Conservation (phyloP, 2,888 invertebrate genomes). For the Archaeoteleia sp. region DNA sequence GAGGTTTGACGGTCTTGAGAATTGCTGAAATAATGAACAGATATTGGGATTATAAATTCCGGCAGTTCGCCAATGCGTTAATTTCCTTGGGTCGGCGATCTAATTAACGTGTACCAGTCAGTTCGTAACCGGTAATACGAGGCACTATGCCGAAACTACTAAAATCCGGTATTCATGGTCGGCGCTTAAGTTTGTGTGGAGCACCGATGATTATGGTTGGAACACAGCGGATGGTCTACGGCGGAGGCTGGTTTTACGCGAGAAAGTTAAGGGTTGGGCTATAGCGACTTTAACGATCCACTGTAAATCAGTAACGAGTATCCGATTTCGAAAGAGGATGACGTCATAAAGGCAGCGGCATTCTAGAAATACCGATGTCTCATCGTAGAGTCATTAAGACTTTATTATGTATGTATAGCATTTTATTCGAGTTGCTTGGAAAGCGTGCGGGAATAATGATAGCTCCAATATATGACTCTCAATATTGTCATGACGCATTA, state of each 20-base stretch:
- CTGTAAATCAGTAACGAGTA: slow-evolving; percentile 57
- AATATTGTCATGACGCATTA: no score
- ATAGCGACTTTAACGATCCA: slow-evolving; percentile 52
- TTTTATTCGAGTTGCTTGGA: not conserved
- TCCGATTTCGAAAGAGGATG: slow-evolving; percentile 45
- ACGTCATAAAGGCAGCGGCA: slow-evolving; percentile 32
- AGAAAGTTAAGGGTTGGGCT: slow-evolving; percentile 38
- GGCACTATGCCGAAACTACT: slow-evolving; percentile 47
- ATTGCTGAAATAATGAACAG: slow-evolving; percentile 26
- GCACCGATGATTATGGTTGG: slow-evolving; percentile 37
- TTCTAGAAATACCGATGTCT: slow-evolving; percentile 27
- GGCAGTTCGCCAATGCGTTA: slow-evolving; percentile 25
- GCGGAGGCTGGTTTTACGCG: slow-evolving; percentile 26
- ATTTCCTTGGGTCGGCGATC: slow-evolving; percentile 24
- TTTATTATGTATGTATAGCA: slow-evolving; percentile 4
- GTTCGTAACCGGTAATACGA: slow-evolving; percentile 38
- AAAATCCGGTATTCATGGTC: slow-evolving; percentile 63
- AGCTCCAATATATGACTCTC: no score
- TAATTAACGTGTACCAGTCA: slow-evolving; percentile 39
- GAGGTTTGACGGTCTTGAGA: not conserved
- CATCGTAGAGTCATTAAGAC: slow-evolving; percentile 11
- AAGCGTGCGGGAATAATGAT: not conserved
- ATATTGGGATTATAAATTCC: slow-evolving; percentile 20
- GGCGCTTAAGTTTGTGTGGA: slow-evolving; percentile 57
- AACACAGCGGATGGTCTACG: slow-evolving; percentile 28